Evolutionary conservation across 2,888 invertebrate species (phyloP).

Genomic region (Troglohyphantes excavatus): DNA sequence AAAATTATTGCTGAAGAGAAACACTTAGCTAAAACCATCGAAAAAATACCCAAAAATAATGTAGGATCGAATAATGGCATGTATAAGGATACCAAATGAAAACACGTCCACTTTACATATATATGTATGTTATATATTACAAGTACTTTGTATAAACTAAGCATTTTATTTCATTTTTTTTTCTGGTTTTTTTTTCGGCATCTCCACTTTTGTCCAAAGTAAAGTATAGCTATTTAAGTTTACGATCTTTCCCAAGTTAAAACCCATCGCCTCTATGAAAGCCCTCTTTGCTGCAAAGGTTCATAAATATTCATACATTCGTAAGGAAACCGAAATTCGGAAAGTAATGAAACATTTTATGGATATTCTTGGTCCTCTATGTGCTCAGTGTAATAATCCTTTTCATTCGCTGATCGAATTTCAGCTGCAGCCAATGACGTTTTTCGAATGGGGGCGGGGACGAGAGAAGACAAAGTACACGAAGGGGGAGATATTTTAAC

Average conservation of each 20-base stretch:
- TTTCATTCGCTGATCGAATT: constrained; percentile 78
- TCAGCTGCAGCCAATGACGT: constrained; percentile 70
- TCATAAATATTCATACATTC: constrained; percentile 78
- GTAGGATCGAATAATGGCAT: constrained; percentile 23
- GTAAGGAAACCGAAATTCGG: constrained; percentile 76
- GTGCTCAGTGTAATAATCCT: constrained; percentile 75
- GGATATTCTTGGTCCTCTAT: constrained; percentile 77
- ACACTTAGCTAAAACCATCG: constrained; percentile 16
- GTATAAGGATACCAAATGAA: constrained; percentile 18
- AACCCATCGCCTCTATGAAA: constrained; percentile 72
- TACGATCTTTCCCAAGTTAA: constrained; percentile 78
- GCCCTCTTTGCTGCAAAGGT: constrained; percentile 75
- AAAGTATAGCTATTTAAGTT: constrained; percentile 75
- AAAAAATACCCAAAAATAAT: constrained; percentile 60
- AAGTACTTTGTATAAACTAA: neutral
- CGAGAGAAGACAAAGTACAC: constrained; percentile 13
- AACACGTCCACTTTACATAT: constrained; percentile 37
- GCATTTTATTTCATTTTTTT: constrained; percentile 20
- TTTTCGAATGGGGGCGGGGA: constrained; percentile 29
- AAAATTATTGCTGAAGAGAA: constrained; percentile 11
- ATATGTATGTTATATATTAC: constrained; percentile 42
- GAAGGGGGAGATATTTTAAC: constrained; percentile 27
- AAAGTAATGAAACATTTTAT: constrained; percentile 78
- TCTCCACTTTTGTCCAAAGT: constrained; percentile 59
- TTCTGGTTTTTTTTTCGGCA: constrained; percentile 45